These are phyloP conservation scores for Cantharis rufa DNA, from an alignment of 2,888 invertebrate species.

Conservation along the genomic window DNA sequence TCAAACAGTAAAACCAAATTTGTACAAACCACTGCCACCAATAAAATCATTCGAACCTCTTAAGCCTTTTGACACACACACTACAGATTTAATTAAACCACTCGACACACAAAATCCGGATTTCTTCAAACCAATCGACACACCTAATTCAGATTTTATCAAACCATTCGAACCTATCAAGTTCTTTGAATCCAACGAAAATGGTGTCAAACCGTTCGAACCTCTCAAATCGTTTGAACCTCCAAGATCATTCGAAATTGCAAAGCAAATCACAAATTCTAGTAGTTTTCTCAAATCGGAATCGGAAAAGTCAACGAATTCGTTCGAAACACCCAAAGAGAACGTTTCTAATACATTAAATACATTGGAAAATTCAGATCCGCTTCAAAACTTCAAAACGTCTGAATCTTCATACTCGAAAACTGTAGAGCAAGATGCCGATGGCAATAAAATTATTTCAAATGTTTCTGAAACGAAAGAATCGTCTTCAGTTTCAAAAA, in stretches of 20 bases:
- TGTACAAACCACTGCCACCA: conserved; percentile 38
- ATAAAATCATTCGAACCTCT: conserved; percentile 7
- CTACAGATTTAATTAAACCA: neutral
- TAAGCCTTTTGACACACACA: neutral
- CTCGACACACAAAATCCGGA: neutral
- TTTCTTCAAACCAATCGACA: neutral
- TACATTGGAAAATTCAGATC: too few species aligned
- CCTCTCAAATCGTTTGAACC: conserved; percentile 41
- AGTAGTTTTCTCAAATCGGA: neutral
- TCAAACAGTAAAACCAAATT: conserved; percentile 3
- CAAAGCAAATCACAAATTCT: conserved; percentile 42
- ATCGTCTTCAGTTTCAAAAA: neutral
- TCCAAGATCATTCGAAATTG: conserved; percentile 49
- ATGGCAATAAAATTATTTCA: neutral
- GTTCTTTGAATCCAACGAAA: neutral
- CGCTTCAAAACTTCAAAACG: neutral
- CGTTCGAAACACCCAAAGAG: neutral
- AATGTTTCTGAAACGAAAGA: neutral
- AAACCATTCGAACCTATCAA: neutral
- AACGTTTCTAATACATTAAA: neutral
- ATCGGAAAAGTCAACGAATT: neutral
- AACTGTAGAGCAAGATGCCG: neutral
- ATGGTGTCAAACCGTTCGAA: neutral
- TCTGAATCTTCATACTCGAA: neutral
- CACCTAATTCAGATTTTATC: neutral